These are phyloP conservation scores for Coremacera marginata DNA, from an alignment of 2,888 invertebrate species.

Conservation along the genomic window DNA sequence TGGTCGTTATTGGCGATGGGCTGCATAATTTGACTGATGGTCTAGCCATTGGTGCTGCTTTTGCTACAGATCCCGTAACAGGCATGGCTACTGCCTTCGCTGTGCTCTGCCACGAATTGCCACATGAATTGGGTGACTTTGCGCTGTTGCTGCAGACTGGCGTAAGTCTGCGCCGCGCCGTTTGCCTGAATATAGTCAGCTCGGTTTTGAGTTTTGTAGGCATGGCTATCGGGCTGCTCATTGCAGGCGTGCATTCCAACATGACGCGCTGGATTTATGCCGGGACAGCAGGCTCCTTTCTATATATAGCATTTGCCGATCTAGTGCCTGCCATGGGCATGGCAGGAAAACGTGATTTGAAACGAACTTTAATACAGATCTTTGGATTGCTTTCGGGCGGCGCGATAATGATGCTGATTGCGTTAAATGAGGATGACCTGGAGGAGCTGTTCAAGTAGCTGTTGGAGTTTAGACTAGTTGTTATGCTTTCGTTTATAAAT, in stretches of 20 bases:
- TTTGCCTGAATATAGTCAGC: slow-evolving; percentile 81
- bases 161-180: slow-evolving; percentile 78
- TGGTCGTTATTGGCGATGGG: slow-evolving; percentile 85
- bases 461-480: too few relatives aligned
- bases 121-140: slow-evolving; percentile 86
- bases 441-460: slow-evolving; percentile 57
- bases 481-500: too few relatives aligned
- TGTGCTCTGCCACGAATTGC: slow-evolving; percentile 84
- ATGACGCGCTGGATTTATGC: slow-evolving; percentile 84
- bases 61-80: slow-evolving; percentile 78
- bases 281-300: slow-evolving; percentile 83
- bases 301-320: slow-evolving; percentile 85
- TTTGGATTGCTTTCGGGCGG: slow-evolving; percentile 78
- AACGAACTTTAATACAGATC: slow-evolving; percentile 75
- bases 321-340: slow-evolving; percentile 77
- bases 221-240: slow-evolving; percentile 77
- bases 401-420: slow-evolving; percentile 80
- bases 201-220: slow-evolving; percentile 82
- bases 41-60: slow-evolving; percentile 84
- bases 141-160: slow-evolving; percentile 83
- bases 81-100: slow-evolving; percentile 84
- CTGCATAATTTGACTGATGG: slow-evolving; percentile 86
- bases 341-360: slow-evolving; percentile 70
- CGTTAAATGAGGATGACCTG: slow-evolving; percentile 75
- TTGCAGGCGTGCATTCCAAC: slow-evolving; percentile 78